phyloP scores from a whole-genome alignment of 37 sponge, comb jelly and placozoan genomes.

The Axinella damicornis region DNA sequence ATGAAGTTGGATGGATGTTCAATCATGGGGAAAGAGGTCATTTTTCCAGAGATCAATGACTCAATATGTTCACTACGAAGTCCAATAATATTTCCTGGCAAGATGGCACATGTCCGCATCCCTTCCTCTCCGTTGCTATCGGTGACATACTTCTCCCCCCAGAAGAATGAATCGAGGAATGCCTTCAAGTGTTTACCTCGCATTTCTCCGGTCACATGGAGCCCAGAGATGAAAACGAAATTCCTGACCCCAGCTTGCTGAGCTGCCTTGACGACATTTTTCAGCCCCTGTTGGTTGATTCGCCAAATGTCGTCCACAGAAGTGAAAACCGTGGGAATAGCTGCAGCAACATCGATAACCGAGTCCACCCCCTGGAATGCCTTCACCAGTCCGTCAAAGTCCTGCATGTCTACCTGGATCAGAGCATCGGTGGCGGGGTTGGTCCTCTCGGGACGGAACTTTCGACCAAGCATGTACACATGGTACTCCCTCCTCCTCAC shows the following conservation, averaged over 20 bases:
- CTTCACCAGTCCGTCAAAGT: conserved; percentile 61
- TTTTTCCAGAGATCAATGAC: conserved; percentile 35
- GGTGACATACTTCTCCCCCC: conserved; percentile 7
- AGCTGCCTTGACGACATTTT: conserved; percentile 52
- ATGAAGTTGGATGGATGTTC: conserved; percentile 24
- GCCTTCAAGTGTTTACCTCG: conserved; percentile 9
- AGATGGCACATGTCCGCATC: conserved; percentile 58
- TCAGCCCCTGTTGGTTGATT: conserved; percentile 36
- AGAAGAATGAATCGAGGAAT: conserved; percentile 28
- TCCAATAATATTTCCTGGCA: conserved; percentile 59
- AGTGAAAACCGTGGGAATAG: conserved; percentile 59
- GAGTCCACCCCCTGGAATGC: conserved; percentile 75
- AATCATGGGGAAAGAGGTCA: conserved; percentile 37
- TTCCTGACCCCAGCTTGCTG: conserved; percentile 62
- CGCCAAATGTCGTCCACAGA: conserved; percentile 53
- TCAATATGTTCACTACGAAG: conserved; percentile 24
- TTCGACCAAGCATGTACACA: conserved; percentile 75
- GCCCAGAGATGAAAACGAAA: conserved; percentile 45
- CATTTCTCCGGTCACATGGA: not conserved
- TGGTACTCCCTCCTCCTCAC: conserved; percentile 42
- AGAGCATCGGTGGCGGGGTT: conserved; percentile 63
- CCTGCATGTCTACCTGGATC: conserved; percentile 76
- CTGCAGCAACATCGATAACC: conserved; percentile 58
- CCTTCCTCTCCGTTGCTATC: conserved; percentile 47
- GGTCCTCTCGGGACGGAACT: conserved; percentile 40